phyloP scores from a whole-genome alignment of 2,797 vertebrate genomes.

The Poeciliopsis presidionis region DNA sequence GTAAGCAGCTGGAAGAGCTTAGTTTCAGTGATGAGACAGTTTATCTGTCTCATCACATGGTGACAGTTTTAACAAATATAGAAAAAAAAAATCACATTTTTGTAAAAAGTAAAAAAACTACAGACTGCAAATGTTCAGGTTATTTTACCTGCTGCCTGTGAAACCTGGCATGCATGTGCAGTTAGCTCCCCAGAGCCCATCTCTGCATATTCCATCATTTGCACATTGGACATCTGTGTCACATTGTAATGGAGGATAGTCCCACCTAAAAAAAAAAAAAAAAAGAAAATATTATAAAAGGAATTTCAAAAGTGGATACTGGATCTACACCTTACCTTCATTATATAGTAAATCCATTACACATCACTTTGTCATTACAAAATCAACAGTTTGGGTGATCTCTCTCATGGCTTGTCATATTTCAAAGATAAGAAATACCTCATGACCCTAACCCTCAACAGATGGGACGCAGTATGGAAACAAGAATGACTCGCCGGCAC shows the following conservation, averaged over 20 bases:
- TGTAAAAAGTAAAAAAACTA: too few species aligned
- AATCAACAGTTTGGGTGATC: not conserved
- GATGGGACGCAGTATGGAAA: not conserved
- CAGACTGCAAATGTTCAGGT: too few species aligned
- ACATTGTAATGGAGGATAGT: slow-evolving; percentile 84
- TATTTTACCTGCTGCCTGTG: slow-evolving; percentile 84
- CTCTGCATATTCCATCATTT: slow-evolving; percentile 81
- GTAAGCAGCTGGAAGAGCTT: too few species aligned
- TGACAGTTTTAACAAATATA: too few species aligned
- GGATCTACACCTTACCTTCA: not conserved
- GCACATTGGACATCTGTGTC: slow-evolving; percentile 83
- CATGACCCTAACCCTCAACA: not conserved
- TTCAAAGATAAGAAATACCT: not conserved
- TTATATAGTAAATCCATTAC: not conserved
- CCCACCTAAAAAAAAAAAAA: slow-evolving; percentile 77
- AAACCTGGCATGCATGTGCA: slow-evolving; percentile 88
- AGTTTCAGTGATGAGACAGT: too few species aligned
- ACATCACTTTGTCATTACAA: not conserved
- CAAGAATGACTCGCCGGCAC: slow-evolving; percentile 29
- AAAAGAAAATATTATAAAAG: not conserved
- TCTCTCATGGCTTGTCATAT: not conserved
- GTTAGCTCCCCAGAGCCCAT: slow-evolving; percentile 85
- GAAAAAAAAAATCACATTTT: too few species aligned
- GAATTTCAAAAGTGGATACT: not conserved
- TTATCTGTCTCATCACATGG: too few species aligned